Evolutionary conservation across 2,888 invertebrate genomes (phyloP), one percentile per base, ranked within the genome.

Genomic region (Zhuqinia jingwanae): DNA sequence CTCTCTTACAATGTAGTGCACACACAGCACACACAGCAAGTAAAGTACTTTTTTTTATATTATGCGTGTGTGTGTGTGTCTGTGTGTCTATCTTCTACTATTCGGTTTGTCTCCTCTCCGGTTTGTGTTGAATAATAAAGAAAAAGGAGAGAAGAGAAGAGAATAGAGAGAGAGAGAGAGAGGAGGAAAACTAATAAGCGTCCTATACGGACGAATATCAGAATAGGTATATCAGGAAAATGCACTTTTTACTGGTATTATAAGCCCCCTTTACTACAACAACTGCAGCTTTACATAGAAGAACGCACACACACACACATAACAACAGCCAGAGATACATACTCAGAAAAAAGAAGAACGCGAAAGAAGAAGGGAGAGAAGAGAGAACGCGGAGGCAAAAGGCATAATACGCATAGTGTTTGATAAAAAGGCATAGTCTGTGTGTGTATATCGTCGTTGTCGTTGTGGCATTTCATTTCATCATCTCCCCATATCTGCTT

Each of bases 201-300:
- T 86, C 86, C 86, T 86, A 86, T 86, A 86, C 86, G 86, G 86
- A 86, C 86, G 86, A 86, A 86, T 86, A 86, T 86, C 86, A 86
- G 86, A 86, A 86, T 86, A 86, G 86, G 86, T 86, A 86, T 86
- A 86, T 86, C 86, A 86, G 68, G 86, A 86, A 81, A 86, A 80
- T 86, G 81, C 86, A 86, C 80, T 86, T 86, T 86, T 86, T 86
- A 86, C 86, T 86, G 80, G 86, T 86, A 81, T 86, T 86, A 86
- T 86, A 86, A 84, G 84, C 84, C 77, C 65, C 60, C 84, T 68
- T 36, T 36, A 36, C 36, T 47, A 75, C 63, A 77, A 42, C 68
- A 76, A 77, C 60, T 75, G 75, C 82, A 82, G 58, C 80, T 80
- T 63, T 85, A 75, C 85, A 85, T 77, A 79, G 78, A 77, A 85